These are phyloP conservation scores for Eumeta japonica DNA, from an alignment of 1,140 invertebrate species.

Conservation along the genomic window DNA sequence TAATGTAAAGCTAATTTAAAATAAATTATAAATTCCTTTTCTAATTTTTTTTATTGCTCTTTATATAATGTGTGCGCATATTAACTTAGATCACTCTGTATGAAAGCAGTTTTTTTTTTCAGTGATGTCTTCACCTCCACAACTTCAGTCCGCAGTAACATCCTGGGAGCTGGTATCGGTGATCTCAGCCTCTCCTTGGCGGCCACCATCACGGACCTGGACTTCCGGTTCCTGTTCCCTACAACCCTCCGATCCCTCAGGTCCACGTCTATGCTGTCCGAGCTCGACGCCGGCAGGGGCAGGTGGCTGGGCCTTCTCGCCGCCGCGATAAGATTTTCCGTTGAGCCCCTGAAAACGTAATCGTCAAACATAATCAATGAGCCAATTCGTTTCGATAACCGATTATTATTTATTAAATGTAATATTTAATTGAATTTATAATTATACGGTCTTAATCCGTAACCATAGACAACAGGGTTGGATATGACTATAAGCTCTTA, in stretches of 20 bases:
- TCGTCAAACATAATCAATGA: too few species aligned
- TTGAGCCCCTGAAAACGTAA: conserved; percentile 39
- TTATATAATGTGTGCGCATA: neutral
- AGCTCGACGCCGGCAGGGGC: conserved; percentile 34
- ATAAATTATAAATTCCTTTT: neutral
- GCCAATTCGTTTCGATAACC: too few species aligned
- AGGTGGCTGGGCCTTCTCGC: conserved; percentile 29
- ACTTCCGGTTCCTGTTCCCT: conserved; percentile 28
- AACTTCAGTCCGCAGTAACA: conserved; percentile 21
- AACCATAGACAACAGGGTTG: too few species aligned
- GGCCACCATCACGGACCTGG: conserved; percentile 43
- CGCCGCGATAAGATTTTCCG: conserved; percentile 28
- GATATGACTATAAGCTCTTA: too few species aligned
- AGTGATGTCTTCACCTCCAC: conserved; percentile 22
- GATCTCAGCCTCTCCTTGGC: conserved; percentile 28
- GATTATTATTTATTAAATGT: too few species aligned
- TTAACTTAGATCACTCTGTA: neutral
- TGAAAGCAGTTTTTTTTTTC: neutral
- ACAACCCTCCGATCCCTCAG: conserved; percentile 26
- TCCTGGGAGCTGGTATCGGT: conserved; percentile 29
- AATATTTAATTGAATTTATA: too few species aligned
- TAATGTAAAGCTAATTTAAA: too few species aligned
- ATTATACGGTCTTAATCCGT: too few species aligned
- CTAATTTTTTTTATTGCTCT: neutral
- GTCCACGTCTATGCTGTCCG: conserved; percentile 44